phyloP scores from a whole-genome alignment of 1,140 invertebrate species.

The Drosophila asahinai region DNA sequence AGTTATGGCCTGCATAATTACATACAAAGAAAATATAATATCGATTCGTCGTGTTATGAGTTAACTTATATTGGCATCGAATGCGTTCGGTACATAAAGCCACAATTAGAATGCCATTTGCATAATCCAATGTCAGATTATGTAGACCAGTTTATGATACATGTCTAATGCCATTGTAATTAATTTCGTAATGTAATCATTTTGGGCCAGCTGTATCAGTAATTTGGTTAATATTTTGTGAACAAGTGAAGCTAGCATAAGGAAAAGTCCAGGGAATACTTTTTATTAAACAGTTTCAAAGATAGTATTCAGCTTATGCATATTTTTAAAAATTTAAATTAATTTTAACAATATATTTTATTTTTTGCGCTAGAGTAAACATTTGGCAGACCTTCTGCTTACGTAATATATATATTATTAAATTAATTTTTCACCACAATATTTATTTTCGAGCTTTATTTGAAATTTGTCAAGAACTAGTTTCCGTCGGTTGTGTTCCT shows the following conservation, averaged over 20 bases:
- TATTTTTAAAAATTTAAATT: no score
- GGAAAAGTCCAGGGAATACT: no score
- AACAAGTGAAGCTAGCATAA: neutral
- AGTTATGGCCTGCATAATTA: conserved; percentile 32
- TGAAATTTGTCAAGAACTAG: neutral
- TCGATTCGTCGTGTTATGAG: neutral
- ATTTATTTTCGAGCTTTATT: no score
- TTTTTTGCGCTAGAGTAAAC: no score
- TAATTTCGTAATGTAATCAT: no score
- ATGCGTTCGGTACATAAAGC: neutral
- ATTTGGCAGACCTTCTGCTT: no score
- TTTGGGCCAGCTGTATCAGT: no score
- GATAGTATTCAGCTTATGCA: no score
- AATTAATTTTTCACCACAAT: no score
- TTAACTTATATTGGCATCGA: neutral
- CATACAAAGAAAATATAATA: neutral
- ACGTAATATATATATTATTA: no score
- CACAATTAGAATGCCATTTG: neutral
- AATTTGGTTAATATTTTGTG: neutral
- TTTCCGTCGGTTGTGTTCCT: neutral
- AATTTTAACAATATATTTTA: no score
- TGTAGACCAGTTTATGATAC: neutral
- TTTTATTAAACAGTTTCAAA: no score
- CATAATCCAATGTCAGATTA: neutral
- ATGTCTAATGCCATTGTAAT: neutral